Conservation (phyloP, 2,888 invertebrate genomes). For the Eledona agricola region DNA sequence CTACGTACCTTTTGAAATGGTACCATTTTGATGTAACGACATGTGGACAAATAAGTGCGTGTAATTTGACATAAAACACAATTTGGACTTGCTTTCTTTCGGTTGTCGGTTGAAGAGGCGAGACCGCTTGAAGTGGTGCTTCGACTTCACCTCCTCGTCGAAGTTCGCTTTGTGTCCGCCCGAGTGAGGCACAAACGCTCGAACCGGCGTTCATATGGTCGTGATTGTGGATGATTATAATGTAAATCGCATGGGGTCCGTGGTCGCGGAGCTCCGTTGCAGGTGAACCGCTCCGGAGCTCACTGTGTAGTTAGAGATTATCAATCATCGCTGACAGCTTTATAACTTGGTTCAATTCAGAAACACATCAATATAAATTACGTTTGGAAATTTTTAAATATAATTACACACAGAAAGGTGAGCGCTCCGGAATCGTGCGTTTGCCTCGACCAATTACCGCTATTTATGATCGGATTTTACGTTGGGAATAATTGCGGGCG, state of each 20-base stretch:
- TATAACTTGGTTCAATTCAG: slow-evolving; percentile 56
- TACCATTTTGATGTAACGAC: too few relatives aligned
- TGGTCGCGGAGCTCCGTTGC: slow-evolving; percentile 33
- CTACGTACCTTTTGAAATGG: too few relatives aligned
- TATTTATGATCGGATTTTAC: slow-evolving; percentile 46
- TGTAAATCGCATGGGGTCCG: slow-evolving; percentile 44
- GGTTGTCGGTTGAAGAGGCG: too few relatives aligned
- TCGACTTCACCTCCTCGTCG: too few relatives aligned
- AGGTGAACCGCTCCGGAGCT: slow-evolving; percentile 41
- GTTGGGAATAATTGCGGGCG: slow-evolving; percentile 39
- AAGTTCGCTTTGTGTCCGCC: too few relatives aligned
- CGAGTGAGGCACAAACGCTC: too few relatives aligned
- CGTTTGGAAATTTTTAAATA: slow-evolving; percentile 55
- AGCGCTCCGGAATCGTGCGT: slow-evolving; percentile 49
- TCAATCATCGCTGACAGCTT: slow-evolving; percentile 58
- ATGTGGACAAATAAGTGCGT: too few relatives aligned
- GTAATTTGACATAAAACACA: too few relatives aligned
- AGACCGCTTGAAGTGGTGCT: too few relatives aligned
- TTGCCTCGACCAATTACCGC: slow-evolving; percentile 52
- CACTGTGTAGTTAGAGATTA: slow-evolving; percentile 53
- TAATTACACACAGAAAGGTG: slow-evolving; percentile 52
- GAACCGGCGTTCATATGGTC: slow-evolving; percentile 39
- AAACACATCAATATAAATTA: slow-evolving; percentile 57
- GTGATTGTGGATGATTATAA: slow-evolving; percentile 53
- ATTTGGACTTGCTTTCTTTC: too few relatives aligned